phyloP scores from a whole-genome alignment of 2,888 invertebrate species.

The Minunthozetes semirufus region DNA sequence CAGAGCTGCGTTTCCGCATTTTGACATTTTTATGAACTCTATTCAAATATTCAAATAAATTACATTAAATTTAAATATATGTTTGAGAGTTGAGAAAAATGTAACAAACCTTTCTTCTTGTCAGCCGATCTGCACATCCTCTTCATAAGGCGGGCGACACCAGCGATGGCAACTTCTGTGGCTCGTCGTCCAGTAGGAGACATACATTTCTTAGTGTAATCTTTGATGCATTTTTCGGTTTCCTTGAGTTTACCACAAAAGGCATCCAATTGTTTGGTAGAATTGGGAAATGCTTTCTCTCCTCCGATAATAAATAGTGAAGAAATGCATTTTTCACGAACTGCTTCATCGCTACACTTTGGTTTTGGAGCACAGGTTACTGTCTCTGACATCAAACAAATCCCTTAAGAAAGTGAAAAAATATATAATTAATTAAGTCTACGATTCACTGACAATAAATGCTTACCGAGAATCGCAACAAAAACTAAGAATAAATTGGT shows the following conservation, averaged over 20 bases:
- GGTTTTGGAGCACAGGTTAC: not conserved
- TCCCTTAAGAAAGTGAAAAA: not conserved
- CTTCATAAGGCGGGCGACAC: not conserved
- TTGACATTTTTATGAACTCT: not conserved
- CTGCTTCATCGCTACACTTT: not conserved
- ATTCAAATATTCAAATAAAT: not conserved
- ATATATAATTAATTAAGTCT: no score
- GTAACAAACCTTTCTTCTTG: not conserved
- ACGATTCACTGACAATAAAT: no score
- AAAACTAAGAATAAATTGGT: no score
- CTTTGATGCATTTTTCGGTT: not conserved
- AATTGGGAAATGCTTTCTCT: not conserved
- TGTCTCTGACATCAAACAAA: not conserved
- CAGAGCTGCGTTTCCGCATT: not conserved
- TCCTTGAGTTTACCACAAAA: not conserved
- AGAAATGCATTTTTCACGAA: not conserved
- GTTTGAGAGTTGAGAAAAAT: not conserved
- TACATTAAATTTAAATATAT: not conserved
- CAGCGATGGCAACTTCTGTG: not conserved
- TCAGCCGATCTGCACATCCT: not conserved
- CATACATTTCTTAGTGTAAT: constrained; percentile 10
- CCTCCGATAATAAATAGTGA: not conserved
- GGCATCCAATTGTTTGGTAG: not conserved
- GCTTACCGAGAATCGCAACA: no score
- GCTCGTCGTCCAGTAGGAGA: not conserved